phyloP scores from a whole-genome alignment of 2,113 vertebrate species.

The Myxocyprinus asiaticus region DNA sequence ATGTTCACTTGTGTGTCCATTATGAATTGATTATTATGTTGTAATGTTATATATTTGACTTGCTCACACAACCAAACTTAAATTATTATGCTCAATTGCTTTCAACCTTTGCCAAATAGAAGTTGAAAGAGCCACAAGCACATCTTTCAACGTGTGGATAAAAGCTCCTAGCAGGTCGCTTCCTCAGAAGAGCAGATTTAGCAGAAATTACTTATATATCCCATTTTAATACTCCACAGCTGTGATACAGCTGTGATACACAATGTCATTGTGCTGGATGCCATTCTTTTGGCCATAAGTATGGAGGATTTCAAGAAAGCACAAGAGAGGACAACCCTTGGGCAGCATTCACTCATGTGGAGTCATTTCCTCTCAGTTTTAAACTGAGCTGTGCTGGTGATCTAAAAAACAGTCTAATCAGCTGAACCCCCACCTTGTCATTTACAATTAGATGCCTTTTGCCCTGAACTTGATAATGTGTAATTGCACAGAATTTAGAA shows the following conservation, averaged over 20 bases:
- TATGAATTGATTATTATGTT: conserved; percentile 1
- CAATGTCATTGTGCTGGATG: conserved; percentile 11
- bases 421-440: neutral
- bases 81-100: neutral
- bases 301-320: neutral
- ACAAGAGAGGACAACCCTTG: neutral
- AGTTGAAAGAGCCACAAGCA: neutral
- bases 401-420: neutral
- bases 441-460: neutral
- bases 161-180: conserved; percentile 39
- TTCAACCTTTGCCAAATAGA: conserved; percentile 28
- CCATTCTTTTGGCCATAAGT: neutral
- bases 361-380: neutral
- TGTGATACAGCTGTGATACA: conserved; percentile 11
- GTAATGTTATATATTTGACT: neutral
- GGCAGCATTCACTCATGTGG: neutral
- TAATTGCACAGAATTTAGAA: too few species aligned
- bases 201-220: conserved; percentile 56
- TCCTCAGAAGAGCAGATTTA: conserved; percentile 54
- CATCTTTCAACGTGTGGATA: conserved; percentile 31
- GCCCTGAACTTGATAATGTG: too few species aligned
- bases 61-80: neutral
- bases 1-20: neutral
- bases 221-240: conserved; percentile 50
- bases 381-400: neutral